These are phyloP conservation scores for Leptinotarsa texana DNA, from an alignment of 1,140 invertebrate genomes.

Conservation along the genomic window DNA sequence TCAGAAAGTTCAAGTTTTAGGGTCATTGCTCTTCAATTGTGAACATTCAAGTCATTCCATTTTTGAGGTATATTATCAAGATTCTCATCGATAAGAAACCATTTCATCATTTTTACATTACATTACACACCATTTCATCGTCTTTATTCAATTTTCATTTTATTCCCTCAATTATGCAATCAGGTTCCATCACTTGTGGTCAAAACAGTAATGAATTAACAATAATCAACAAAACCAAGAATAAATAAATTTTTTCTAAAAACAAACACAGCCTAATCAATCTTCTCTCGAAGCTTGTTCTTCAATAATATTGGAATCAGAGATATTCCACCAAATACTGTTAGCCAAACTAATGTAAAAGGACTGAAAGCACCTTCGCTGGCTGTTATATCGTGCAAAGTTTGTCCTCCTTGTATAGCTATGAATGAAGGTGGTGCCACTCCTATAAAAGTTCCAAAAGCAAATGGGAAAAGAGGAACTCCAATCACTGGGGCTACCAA, in stretches of 20 bases:
- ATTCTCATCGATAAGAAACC: no score
- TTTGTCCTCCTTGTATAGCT: conserved; percentile 96
- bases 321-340: conserved; percentile 79
- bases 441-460: conserved; percentile 90
- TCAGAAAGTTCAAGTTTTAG: no score
- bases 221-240: neutral
- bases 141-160: no score
- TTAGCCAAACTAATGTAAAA: conserved; percentile 80
- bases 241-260: neutral
- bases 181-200: neutral
- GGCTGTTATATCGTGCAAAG: conserved; percentile 89
- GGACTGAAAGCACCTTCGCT: conserved; percentile 89
- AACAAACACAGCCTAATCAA: conserved; percentile 12
- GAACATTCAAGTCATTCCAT: no score
- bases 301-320: conserved; percentile 92
- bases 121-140: no score
- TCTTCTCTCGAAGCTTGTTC: conserved; percentile 29
- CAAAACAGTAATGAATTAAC: neutral
- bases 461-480: conserved; percentile 91
- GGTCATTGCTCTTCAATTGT: no score
- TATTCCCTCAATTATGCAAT: neutral
- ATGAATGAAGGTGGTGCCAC: conserved; percentile 98
- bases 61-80: no score
- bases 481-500: conserved; percentile 94
- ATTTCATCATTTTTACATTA: no score